Conservation (phyloP, 2,797 vertebrate genomes). For the Ficedula albicollis region DNA sequence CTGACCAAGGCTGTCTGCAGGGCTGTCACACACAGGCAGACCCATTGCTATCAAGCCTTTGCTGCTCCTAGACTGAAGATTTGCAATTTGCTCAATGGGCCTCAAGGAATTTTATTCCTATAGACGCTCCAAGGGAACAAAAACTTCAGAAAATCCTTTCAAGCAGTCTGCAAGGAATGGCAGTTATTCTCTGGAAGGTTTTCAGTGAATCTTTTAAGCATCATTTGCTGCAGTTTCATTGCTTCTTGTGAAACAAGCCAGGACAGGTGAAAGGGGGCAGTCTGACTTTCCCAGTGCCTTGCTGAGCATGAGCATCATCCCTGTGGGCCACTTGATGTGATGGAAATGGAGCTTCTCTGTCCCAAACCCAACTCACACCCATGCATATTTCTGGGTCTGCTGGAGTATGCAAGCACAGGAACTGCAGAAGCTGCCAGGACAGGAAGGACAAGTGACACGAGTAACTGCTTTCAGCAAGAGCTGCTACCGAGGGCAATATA, state of each 20-base stretch:
- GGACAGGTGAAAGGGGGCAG: background rate
- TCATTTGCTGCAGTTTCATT: background rate
- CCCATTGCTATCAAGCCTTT: background rate
- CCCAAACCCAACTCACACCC: background rate
- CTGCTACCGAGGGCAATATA: background rate
- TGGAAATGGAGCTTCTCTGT: background rate
- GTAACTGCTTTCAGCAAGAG: background rate
- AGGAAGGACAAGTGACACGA: background rate
- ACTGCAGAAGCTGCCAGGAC: background rate
- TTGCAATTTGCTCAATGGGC: background rate
- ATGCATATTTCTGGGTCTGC: background rate
- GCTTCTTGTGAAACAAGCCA: background rate
- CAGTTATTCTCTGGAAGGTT: background rate
- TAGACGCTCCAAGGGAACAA: background rate
- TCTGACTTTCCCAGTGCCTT: background rate
- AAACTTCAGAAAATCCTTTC: background rate
- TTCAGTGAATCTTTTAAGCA: background rate
- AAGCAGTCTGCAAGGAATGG: background rate
- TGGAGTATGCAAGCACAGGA: background rate
- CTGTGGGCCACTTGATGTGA: fast-evolving
- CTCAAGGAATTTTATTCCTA: background rate
- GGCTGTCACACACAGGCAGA: background rate
- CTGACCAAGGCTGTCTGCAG: background rate
- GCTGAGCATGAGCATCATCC: fast-evolving
- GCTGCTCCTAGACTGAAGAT: background rate